Evolutionary conservation across 1,140 invertebrate species (phyloP), one percentile per base, ranked within the genome.

Genomic region (Spodoptera litura): DNA sequence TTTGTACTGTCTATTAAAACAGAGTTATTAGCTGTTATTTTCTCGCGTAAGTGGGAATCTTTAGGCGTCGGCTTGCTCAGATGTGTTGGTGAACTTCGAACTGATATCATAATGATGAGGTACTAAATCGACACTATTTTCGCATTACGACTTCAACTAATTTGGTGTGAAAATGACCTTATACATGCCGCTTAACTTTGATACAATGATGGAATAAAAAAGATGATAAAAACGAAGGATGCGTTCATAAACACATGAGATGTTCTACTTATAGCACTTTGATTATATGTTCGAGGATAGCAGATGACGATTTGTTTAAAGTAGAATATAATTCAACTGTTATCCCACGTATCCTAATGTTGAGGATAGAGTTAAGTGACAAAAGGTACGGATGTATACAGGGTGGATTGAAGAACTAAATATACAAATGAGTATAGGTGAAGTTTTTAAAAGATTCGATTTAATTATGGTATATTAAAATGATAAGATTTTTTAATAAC

Each of bases 231-330:
- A 70, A 70, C 51, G 44, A 58, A 73, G 56, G 55, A 25, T 73
- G 56, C 15, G 55, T 12, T 73, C 55, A 27, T 68, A 56, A 66
- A 56, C 13, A 52, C 56, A 77, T 75, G 53, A 72, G 73, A 49
- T 64, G 13, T 27, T 53, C 51, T 49, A 38, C 61, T 53, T 61
- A 71, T 78, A 38, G 44, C 58, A 62, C 55, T 78, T 78, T 78
- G 77, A 78, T 78, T 71, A 62, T 61, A 71, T 31, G 58, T 59
- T 10, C 44, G 55, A 44, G 58, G 58, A 52, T 44, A 53, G 66
- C 77, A 71, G 76, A 78, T 78, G 76, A 64, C 53, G 64, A 71
- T 78, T 61, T 78, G 56, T 71, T 61, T 78, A 78, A 78, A 78
- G 77, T 78, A 72, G 77, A 78, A 44, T 78, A 71, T 78, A 78